These are phyloP conservation scores for Glyphotaelius pellucidus DNA, from an alignment of 2,888 invertebrate species.

Conservation along the genomic window DNA sequence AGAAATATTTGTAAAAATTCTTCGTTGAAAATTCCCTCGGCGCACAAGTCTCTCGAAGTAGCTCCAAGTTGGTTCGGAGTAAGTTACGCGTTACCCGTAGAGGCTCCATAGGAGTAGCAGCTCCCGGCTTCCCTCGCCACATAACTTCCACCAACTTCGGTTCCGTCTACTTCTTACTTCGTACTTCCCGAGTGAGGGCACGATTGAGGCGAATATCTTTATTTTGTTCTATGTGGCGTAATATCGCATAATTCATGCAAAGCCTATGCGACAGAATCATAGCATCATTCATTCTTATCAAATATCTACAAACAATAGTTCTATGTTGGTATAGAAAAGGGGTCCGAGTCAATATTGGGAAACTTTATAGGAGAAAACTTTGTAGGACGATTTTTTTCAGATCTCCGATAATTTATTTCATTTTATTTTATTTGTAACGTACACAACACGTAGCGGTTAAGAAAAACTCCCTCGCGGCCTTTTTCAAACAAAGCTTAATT, in stretches of 20 bases:
- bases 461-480: too few relatives aligned
- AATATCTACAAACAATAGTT: neutral
- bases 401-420: too few relatives aligned
- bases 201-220: conserved; percentile 2
- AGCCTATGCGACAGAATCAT: neutral
- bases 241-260: neutral
- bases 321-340: too few relatives aligned
- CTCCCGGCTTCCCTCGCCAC: conserved; percentile 50
- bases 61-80: conserved; percentile 59
- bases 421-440: too few relatives aligned
- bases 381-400: too few relatives aligned
- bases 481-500: too few relatives aligned
- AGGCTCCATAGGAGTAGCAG: neutral
- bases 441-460: too few relatives aligned
- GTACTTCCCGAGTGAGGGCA: conserved; percentile 41
- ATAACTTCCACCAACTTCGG: conserved; percentile 45
- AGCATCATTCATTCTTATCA: neutral
- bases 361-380: too few relatives aligned
- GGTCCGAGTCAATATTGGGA: neutral
- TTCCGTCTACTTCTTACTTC: conserved; percentile 40
- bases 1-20: neutral
- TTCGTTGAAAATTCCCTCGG: conserved; percentile 22
- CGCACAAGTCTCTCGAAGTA: conserved; percentile 47
- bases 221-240: neutral
- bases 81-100: conserved; percentile 55